Evolutionary conservation across 1,140 invertebrate genomes (phyloP), one percentile per base, ranked within the genome.

Genomic region (Trinorchestia longiramus): DNA sequence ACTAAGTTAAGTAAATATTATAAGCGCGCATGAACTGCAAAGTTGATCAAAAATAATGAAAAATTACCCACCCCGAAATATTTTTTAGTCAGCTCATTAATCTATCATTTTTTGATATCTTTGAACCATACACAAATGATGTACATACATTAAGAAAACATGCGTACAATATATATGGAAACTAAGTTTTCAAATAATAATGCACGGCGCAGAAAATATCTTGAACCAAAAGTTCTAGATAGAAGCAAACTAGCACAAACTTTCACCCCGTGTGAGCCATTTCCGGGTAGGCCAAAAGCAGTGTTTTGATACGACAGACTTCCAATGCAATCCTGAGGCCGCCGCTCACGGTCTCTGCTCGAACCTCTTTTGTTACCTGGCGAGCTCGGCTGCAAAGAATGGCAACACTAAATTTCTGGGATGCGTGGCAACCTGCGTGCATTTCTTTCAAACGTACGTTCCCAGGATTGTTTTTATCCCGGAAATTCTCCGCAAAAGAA

Each of bases 381-480:
- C 11, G 88, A 36, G 88, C 88, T 91, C 88, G 43, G 88, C 88
- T 91, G 43, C 88, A 91, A 91, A 91, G 88, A 91, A 91, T 91
- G 88, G 88, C 88, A 42, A 91, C 41, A 44, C 41, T 91, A 91
- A 91, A 91, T 91, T 91, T 91, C 88, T 43, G 41, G 88, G 43
- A 42, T 91, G 88, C 88, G 62, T 77, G 62, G 62, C 62, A 77
- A 77, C 62, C 62, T 77, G 62, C 62, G 62, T 77, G 62, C 62
- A 77, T 77, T 77, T 77, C 62, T 77, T 77, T 77, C 62, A 77
- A 36, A 77, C 62, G 62, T 77, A 36, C 62, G 62, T 77, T 36
- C 47, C 62, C 62, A 1, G 28, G 62, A 77, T 77, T 77, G 62
- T 77, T 77, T 77, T 77, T 77, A 77, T 11, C 62, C 62, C 62